Evolutionary conservation across 2,113 vertebrate species (phyloP), one percentile per base, ranked within the genome.

Genomic region (Chloebia gouldiae): DNA sequence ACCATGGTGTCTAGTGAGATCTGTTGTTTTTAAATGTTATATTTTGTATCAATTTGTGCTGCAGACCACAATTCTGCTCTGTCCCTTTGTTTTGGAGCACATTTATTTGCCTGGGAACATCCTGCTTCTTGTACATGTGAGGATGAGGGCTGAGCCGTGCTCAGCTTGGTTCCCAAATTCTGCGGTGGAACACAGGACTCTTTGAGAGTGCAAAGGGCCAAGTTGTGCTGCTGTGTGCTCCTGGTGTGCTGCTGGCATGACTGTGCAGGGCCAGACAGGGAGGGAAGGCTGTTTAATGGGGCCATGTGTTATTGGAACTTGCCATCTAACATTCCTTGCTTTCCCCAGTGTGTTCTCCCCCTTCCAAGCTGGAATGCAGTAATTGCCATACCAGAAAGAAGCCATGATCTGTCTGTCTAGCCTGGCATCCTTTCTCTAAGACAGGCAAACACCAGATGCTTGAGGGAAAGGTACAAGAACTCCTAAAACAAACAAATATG

Each of bases 361-460:
- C 88, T 93, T 90, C 40, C 76, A 93, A 81, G 51, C 40, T 94
- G 96, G 95, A 96, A 97, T 93, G 92, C 72, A 92, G 68, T 95
- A 97, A 96, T 92, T 96, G 95, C 94, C 88, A 79, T 94, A 90
- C 93, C 94, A 95, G 95, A 94, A 86, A 73, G 92, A 93, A 96
- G 95, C 90, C 85, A 88, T 92, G 92, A 81, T 92, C 88, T 91
- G 85, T 60, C 95, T 95, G 72, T 93, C 92, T 96, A 69, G 85
- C 93, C 90, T 97, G 96, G 88, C 92, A 94, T 96, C 95, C 86
- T 72, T 86, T 94, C 68, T 94, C 45, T 53, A 81, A 70, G 40
- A 94, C 42, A 94, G 92, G 95, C 82, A 90, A 96, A 93, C 77
- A 86, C 80, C 92, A 95, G 86, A 92, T 88, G 94, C 90, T 95